Percentiles rank a stretch among this genome's conserved stretches.
Conservation (phyloP, 2,113 vertebrate genomes). For the Limanda limanda region DNA sequence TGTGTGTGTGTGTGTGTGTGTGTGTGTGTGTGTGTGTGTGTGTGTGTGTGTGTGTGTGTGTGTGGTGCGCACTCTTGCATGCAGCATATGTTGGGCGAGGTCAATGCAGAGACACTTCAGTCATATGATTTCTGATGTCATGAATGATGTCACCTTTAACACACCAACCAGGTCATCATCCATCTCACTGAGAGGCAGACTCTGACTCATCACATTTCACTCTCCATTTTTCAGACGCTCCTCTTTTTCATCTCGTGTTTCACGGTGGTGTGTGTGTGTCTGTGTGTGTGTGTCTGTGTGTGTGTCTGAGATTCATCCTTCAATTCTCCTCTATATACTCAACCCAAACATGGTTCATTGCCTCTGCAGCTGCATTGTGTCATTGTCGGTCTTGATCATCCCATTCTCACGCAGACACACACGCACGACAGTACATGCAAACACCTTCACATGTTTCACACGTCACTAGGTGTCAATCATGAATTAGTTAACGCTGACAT, state of each 20-base stretch:
- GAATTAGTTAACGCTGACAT: conserved; percentile 5
- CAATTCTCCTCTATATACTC: conserved; percentile 52
- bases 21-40: too few relatives aligned
- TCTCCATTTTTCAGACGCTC: conserved; percentile 11
- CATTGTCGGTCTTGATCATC: background rate
- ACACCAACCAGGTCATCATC: conserved; percentile 11
- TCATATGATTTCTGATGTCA: conserved; percentile 50
- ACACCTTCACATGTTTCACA: conserved; percentile 1
- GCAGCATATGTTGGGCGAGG: background rate
- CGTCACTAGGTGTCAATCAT: background rate
- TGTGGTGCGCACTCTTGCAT: background rate
- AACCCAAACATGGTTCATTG: too few relatives aligned
- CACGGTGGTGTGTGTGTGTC: conserved; percentile 29
- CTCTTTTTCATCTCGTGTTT: conserved; percentile 19
- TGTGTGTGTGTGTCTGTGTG: conserved; percentile 20
- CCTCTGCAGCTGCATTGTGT: conserved; percentile 11
- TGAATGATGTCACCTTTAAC: conserved; percentile 4
- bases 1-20: too few relatives aligned
- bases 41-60: too few relatives aligned
- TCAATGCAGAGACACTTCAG: conserved; percentile 9
- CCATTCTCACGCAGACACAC: background rate
- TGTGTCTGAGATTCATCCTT: conserved; percentile 46
- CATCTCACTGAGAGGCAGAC: conserved; percentile 2
- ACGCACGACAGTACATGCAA: background rate
- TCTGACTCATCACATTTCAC: conserved; percentile 44